Evolutionary conservation across 2,113 vertebrate species (phyloP), one percentile per base, ranked within the genome.

Genomic region (Cygnus buccinator): DNA sequence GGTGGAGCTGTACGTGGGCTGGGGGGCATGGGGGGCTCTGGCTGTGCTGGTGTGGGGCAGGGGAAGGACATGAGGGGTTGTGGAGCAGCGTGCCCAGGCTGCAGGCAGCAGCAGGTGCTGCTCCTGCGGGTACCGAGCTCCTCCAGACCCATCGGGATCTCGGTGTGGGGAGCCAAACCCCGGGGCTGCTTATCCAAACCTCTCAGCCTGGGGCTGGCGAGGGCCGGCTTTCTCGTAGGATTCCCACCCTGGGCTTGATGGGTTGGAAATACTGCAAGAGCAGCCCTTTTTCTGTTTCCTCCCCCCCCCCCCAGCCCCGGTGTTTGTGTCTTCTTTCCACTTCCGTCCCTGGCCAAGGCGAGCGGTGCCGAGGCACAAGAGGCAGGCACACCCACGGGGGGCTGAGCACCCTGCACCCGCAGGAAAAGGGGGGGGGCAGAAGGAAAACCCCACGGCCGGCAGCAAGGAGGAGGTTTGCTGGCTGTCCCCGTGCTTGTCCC

Each of bases 251-350:
- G 11, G 74, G 44, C 66, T 93, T 61, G 66, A 87, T n/a, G 41
- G 58, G 41, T 75, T 89, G 59, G 84, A 86, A 96, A 94, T 94
- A 76, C 37, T 92, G 92, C 95, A 93, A 89, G 66, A 82, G 41
- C 80, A 94, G 94, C 86, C 77, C 67, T 93, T 96, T 95, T 93
- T 84, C 55, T 91, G 82, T 94, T 65, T 23, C 11, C 6, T 6
- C n/a, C 0, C 5, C 28, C 35, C 35, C 29, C 4, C 8, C 37
- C 37, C 37, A 35, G 35, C 39, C 39, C 37, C 37, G 31, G 57
- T 92, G 66, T 95, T 94, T 94, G 70, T 70, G 70, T 93, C 81
- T 91, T 94, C 77, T 91, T 94, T 95, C 86, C 77, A 58, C 74
- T 90, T 93, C 91, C 4, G 7, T 65, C 70, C 86, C 54, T 84